phyloP scores from a whole-genome alignment of 2,797 vertebrate species.

The Falco columbarius region DNA sequence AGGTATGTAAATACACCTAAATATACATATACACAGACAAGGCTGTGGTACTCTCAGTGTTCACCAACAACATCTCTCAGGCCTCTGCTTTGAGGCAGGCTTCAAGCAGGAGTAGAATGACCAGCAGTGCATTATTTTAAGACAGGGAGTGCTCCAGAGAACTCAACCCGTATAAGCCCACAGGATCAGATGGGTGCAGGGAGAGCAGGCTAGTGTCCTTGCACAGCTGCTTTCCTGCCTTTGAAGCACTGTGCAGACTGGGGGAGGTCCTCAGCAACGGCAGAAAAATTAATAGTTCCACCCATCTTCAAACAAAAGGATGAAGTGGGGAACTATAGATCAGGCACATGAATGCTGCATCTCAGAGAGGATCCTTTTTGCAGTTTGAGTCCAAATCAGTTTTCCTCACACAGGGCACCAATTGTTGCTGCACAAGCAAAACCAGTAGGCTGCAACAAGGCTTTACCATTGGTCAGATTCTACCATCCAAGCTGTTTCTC shows the following conservation, averaged over 20 bases:
- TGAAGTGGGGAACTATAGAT: neutral
- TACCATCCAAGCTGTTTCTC: too few relatives aligned
- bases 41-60: neutral
- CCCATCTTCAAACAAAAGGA: neutral
- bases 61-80: neutral
- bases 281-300: neutral
- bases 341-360: neutral
- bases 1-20: neutral
- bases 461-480: too few relatives aligned
- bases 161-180: neutral
- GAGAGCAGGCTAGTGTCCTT: neutral
- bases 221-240: neutral
- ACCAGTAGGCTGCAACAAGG: too few relatives aligned
- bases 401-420: too few relatives aligned
- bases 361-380: neutral
- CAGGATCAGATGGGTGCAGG: neutral
- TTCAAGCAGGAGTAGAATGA: neutral
- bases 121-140: neutral
- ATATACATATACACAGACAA: neutral
- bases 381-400: too few relatives aligned
- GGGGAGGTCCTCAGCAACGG: neutral
- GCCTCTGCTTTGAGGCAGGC: neutral
- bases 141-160: neutral
- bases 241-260: neutral
- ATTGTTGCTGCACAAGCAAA: too few relatives aligned